phyloP scores from a whole-genome alignment of 2,888 invertebrate genomes.

The Zaprionus obscuricornis region DNA sequence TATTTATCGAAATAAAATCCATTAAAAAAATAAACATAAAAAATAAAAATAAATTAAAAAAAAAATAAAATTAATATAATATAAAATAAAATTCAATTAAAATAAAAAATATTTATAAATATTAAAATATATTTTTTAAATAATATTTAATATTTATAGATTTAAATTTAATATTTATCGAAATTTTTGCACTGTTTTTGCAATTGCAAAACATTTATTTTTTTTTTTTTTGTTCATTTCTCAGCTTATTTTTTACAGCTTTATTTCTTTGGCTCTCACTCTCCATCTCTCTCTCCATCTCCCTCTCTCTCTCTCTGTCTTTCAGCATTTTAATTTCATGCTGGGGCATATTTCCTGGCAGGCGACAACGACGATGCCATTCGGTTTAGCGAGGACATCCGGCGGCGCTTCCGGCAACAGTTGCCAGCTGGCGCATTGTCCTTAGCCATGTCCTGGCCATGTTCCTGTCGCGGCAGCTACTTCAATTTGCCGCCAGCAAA shows the following conservation, averaged over 20 bases:
- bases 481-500: constrained; percentile 52
- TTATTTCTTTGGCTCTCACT: constrained; percentile 3
- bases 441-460: constrained; percentile 40
- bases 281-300: not conserved
- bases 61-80: too few species aligned
- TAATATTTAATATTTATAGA: too few species aligned
- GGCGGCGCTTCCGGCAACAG: constrained; percentile 73
- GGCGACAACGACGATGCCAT: constrained; percentile 57
- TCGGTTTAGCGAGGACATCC: constrained; percentile 77
- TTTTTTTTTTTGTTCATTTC: constrained; percentile 12
- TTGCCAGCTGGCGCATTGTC: constrained; percentile 62
- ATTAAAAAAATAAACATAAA: too few species aligned
- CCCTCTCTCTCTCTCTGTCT: not conserved
- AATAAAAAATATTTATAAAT: too few species aligned
- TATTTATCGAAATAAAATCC: too few species aligned
- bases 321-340: constrained; percentile 67
- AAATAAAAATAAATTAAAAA: too few species aligned
- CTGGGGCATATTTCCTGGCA: constrained; percentile 71
- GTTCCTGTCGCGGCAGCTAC: constrained; percentile 46
- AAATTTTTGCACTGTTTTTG: too few species aligned
- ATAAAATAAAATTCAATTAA: too few species aligned
- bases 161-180: too few species aligned
- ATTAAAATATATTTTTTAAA: too few species aligned
- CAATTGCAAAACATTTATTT: too few species aligned
- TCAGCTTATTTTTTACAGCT: constrained; percentile 5